A percentile compares a stretch with the other conserved stretches of the same genome.
These are phyloP conservation scores for Ricordea florida DNA, from an alignment of 92 coral and sea anemone genomes.

Conservation along the genomic window DNA sequence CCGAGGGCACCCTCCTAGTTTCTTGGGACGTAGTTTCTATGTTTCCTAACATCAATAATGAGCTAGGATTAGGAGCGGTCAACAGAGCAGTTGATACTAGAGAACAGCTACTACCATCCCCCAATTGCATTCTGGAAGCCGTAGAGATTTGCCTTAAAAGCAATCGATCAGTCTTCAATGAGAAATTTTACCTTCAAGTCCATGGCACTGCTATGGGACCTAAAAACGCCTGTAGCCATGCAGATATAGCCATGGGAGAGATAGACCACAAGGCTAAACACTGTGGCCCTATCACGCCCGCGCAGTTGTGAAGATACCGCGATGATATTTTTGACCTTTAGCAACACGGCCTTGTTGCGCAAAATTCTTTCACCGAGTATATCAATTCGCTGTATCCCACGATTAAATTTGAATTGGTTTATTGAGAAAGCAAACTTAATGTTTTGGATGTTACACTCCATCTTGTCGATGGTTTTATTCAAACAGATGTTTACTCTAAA, in stretches of 20 bases:
- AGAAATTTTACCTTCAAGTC: not conserved
- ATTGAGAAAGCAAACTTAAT: no score
- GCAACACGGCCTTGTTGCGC: no score
- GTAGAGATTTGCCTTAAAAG: slow-evolving; percentile 32
- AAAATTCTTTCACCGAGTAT: no score
- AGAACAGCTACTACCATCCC: not conserved
- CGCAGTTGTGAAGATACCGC: no score
- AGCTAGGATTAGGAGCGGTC: slow-evolving; percentile 14
- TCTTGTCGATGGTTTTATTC: no score
- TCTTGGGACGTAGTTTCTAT: slow-evolving; percentile 9
- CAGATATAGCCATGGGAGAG: not conserved
- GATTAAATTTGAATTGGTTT: no score
- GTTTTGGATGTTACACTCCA: no score
- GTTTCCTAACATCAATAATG: not conserved
- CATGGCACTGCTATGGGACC: slow-evolving; percentile 46
- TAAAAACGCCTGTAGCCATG: slow-evolving; percentile 12
- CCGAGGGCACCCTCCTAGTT: not conserved
- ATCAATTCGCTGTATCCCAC: no score
- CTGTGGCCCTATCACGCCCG: no score
- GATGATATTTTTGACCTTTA: no score
- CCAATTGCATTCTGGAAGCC: slow-evolving; percentile 34
- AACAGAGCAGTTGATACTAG: not conserved
- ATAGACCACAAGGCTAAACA: no score
- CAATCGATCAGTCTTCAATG: slow-evolving; percentile 15
- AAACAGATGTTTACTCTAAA: no score